phyloP scores from a whole-genome alignment of 2,888 invertebrate species.

The Chironomus tentans region DNA sequence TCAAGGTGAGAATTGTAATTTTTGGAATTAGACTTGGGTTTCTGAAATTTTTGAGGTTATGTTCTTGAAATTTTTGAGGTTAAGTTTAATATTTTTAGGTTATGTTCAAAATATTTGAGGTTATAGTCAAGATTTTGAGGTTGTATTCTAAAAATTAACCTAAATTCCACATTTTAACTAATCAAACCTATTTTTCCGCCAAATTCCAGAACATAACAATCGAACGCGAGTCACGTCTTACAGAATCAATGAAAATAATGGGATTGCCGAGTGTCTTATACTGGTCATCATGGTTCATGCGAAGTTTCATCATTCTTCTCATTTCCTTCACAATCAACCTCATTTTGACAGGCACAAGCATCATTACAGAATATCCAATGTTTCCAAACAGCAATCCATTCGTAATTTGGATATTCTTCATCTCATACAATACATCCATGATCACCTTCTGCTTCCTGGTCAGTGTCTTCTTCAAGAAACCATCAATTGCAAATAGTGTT shows the following conservation, averaged over 20 bases:
- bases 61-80: too few species aligned
- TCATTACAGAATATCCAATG: conserved; percentile 44
- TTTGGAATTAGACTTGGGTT: too few species aligned
- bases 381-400: conserved; percentile 58
- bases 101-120: too few species aligned
- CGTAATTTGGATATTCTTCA: conserved; percentile 59
- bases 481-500: conserved; percentile 53
- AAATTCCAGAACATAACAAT: conserved; percentile 39
- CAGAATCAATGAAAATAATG: conserved; percentile 92
- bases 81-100: too few species aligned
- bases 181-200: too few species aligned
- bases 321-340: conserved; percentile 52
- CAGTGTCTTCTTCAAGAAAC: conserved; percentile 65
- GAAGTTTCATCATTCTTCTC: conserved; percentile 59
- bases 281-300: conserved; percentile 79
- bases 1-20: conserved; percentile 41
- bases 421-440: conserved; percentile 59
- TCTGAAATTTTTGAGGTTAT: background rate
- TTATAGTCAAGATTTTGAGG: background rate
- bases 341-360: conserved; percentile 48
- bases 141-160: too few species aligned
- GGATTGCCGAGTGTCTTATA: conserved; percentile 68
- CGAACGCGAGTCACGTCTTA: conserved; percentile 53
- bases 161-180: too few species aligned
- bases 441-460: conserved; percentile 73